phyloP scores from a whole-genome alignment of 2,797 vertebrate species.

The Hylomyscus alleni region DNA sequence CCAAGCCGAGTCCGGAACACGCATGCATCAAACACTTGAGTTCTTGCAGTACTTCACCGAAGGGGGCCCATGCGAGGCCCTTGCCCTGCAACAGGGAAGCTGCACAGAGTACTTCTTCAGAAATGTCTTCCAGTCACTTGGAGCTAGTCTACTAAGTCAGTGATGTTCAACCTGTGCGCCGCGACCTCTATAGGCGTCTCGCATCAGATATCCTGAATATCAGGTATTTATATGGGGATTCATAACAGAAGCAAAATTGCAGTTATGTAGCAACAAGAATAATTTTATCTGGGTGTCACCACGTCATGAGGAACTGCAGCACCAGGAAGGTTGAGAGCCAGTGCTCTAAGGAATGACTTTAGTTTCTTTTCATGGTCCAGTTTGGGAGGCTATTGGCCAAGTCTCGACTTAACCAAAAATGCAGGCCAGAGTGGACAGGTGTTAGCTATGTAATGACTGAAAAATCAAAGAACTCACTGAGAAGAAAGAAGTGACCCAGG shows the following conservation, averaged over 20 bases:
- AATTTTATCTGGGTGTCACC: neutral
- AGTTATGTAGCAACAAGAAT: neutral
- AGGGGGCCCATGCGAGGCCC: neutral
- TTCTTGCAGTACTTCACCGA: neutral
- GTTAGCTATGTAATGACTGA: too few species aligned
- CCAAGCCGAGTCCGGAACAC: neutral
- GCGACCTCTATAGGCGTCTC: too few species aligned
- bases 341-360: neutral
- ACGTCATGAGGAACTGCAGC: neutral
- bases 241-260: neutral
- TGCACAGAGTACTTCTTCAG: neutral
- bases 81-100: rapidly evolving
- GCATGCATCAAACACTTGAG: neutral
- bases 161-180: neutral
- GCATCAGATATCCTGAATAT: too few species aligned
- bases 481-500: neutral
- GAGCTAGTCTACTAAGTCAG: neutral
- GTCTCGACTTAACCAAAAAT: neutral
- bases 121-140: neutral
- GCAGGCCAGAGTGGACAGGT: neutral
- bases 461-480: neutral
- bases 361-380: neutral
- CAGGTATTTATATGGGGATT: neutral
- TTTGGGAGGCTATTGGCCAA: neutral
- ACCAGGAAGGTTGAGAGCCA: neutral